Percentiles rank a stretch among this genome's conserved stretches.
Evolutionary conservation across 2,797 vertebrate genomes (phyloP).

Genomic region (Trachurus trachurus): DNA sequence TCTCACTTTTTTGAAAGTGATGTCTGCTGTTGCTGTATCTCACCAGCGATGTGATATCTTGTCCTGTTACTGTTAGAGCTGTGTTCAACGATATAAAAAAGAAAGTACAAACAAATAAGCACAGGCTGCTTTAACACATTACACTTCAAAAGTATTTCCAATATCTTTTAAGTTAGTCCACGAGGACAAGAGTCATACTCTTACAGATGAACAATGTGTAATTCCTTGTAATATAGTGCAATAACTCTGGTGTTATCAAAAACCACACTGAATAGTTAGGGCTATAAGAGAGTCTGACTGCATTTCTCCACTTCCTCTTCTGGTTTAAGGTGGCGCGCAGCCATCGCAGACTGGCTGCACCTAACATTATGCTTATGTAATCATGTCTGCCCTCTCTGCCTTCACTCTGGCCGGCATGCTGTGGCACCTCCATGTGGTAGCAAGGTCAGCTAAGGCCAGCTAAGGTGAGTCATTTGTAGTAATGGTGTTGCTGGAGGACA

Average conservation of each 20-base stretch:
- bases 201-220: constrained; percentile 31
- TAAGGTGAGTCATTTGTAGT: constrained; percentile 62
- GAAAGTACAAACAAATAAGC: constrained; percentile 41
- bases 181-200: constrained; percentile 47
- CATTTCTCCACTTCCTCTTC: constrained; percentile 44
- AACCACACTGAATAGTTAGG: constrained; percentile 22
- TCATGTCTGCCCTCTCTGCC: constrained; percentile 40
- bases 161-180: constrained; percentile 36
- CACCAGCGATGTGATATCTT: constrained; percentile 21
- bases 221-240: constrained; percentile 57
- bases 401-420: constrained; percentile 63
- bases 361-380: constrained; percentile 69
- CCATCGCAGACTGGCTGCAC: constrained; percentile 50
- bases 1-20: not conserved
- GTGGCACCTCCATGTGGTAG: constrained; percentile 67
- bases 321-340: constrained; percentile 54
- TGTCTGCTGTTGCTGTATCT: constrained; percentile 9
- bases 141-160: constrained; percentile 41
- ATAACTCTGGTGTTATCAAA: constrained; percentile 37
- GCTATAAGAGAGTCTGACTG: constrained; percentile 54
- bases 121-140: constrained; percentile 39
- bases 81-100: constrained; percentile 33
- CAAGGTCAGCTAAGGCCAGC: constrained; percentile 50
- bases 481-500: constrained; percentile 70
- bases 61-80: not conserved